Base-by-base conservation (phyloP, 2,888 invertebrate genomes). In the Chloromyia formosa region DNA sequence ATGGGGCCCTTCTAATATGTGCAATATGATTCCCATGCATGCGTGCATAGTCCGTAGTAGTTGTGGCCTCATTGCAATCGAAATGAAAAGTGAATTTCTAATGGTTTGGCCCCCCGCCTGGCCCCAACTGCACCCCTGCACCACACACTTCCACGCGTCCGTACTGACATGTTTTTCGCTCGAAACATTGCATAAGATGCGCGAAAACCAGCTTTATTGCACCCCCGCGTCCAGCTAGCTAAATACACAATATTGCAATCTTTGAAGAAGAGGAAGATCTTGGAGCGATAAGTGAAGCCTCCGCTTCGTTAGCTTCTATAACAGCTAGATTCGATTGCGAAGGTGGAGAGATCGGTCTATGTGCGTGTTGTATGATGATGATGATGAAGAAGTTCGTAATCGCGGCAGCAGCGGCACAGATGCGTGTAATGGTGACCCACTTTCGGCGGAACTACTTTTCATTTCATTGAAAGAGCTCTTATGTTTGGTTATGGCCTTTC, bases 81-180 rank as follows among this genome's bases (percentile, higher is more conserved):
- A 69, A 69, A 69, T 69, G 53, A 69, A 69, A 69, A 69, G 68
- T 69, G 68, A 69, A 69, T 69, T 69, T 54, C 53, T 69, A 69
- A 69, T 69, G 68, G 40, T 62, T 14, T 12, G 49, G 14, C 40
- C 16, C 62, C 40, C 40, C 40, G 35, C 22, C n/a, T n/a, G n/a
- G n/a, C n/a, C 16, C 56, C 4, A 16, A 23, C 10, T 16, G n/a
- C 23, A n/a, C n/a, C 40, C 16, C 62, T 20, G 3, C 5, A n/a
- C 56, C 10, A 56, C 5, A 10, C 18, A 18, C 20, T 18, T 20
- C 56, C 56, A 56, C 10, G 14, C 20, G 20, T 10, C 56, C 22
- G 16, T 20, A 18, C 56, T 7, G 20, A n/a, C 10, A 16, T 16
- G 1, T 53, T 5, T 20, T 56, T 10, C 16, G 18, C 62, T 14